Base-by-base conservation (phyloP, 2,113 vertebrate species). In the Oncorhynchus masou region DNA sequence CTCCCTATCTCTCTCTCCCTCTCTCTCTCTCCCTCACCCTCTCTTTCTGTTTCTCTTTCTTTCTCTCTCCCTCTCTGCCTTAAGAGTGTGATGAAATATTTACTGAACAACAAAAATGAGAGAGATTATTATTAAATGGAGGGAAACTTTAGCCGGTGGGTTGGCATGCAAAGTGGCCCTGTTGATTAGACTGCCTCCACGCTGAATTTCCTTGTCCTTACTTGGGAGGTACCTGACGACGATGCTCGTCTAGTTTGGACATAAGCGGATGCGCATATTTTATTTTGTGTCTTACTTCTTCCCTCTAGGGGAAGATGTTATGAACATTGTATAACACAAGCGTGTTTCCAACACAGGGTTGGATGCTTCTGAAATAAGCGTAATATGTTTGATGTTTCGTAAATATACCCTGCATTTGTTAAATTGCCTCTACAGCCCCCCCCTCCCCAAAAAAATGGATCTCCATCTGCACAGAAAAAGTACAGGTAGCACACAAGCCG, bases 1-100 rank as follows among this genome's bases (percentile, higher is more conserved):
- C 67, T 68, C 27, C 45, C 68, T 70, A 16, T 70, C 31, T 59
- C 24, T 60, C 13, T 27, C 49, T 57, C 24, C n/a, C 49, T 72
- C 49, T 57, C 49, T 31, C 12, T 29, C 48, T 59, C 12, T 60
- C 9, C 20, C 49, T 31, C 48, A 27, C 31, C 45, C 22, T 74
- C 57, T 74, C 31, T 74, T 11, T 71, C 48, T 71, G 8, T 62
- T 8, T 66, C 19, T 74, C 31, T 54, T 9, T 74, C 8, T 66
- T 11, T 74, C 25, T 74, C 34, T 74, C 57, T 74, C 57, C 62
- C 57, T 74, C 29, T 74, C 57, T 74, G 19, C 51, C 54, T 70
- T 39, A 39, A 49, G 1, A 12, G 68, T 5, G 68, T 22, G 20
- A 20, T 49, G 68, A 70, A 70, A 49, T 48, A 49, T 25, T 49